A percentile compares a stretch with the other conserved stretches of the same genome.
These are phyloP conservation scores for Drosophila serrata DNA, from an alignment of 1,140 invertebrate genomes.

Conservation along the genomic window DNA sequence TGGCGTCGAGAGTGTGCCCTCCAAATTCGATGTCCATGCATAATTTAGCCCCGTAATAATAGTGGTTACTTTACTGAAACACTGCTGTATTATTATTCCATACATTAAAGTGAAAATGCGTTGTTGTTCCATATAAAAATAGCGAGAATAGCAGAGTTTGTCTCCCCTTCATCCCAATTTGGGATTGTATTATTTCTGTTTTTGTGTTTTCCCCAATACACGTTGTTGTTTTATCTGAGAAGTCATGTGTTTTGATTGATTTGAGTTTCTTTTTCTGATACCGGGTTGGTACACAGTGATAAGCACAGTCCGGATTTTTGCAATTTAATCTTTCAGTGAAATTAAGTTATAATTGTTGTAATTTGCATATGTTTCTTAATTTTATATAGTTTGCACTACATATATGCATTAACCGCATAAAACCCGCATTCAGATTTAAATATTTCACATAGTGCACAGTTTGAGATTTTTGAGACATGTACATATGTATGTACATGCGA, in stretches of 20 bases:
- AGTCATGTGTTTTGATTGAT: slow-evolving; percentile 35
- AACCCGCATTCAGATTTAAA: no score
- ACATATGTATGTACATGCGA: no score
- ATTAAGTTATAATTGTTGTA: background rate
- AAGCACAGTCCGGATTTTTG: background rate
- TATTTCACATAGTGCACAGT: no score
- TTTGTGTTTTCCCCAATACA: slow-evolving; percentile 69
- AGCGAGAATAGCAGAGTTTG: slow-evolving; percentile 20
- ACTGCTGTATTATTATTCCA: slow-evolving; percentile 81
- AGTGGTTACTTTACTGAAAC: slow-evolving; percentile 69
- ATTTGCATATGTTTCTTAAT: background rate
- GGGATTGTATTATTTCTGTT: slow-evolving; percentile 54
- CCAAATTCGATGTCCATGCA: slow-evolving; percentile 75
- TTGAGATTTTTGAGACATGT: no score
- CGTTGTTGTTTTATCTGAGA: slow-evolving; percentile 52
- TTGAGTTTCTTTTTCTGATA: background rate
- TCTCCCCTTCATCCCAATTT: background rate
- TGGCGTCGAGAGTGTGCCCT: slow-evolving; percentile 26
- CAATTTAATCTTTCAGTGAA: background rate
- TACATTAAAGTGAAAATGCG: slow-evolving; percentile 73
- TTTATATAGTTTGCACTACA: background rate
- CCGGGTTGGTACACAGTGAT: background rate
- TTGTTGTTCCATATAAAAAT: slow-evolving; percentile 58
- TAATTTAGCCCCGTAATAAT: slow-evolving; percentile 79
- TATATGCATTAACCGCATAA: no score